These are phyloP conservation scores for Coleophora flavipennella DNA, from an alignment of 2,888 invertebrate species.

Conservation along the genomic window DNA sequence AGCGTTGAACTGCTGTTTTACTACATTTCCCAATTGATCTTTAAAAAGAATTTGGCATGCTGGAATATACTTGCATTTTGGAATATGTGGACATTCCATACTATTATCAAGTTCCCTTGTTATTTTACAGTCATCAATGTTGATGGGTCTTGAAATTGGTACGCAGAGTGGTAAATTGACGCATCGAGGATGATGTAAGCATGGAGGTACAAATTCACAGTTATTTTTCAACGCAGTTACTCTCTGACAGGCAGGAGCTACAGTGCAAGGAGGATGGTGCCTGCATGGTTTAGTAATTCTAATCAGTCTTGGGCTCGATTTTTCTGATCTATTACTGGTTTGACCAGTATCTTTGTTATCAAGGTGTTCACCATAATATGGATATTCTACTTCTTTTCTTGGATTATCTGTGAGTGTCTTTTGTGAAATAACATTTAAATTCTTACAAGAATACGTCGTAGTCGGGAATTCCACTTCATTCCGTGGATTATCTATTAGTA, in stretches of 20 bases:
- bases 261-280: constrained; percentile 59
- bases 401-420: too few relatives aligned
- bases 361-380: too few relatives aligned
- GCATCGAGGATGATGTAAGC: constrained; percentile 54
- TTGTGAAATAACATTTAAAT: neutral
- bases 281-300: constrained; percentile 58
- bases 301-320: constrained; percentile 34
- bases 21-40: constrained; percentile 21
- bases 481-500: too few relatives aligned
- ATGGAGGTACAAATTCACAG: constrained; percentile 52
- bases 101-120: constrained; percentile 26
- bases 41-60: constrained; percentile 24
- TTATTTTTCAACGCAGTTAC: constrained; percentile 48
- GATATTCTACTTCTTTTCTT: too few relatives aligned
- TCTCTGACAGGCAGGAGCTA: constrained; percentile 59
- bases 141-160: constrained; percentile 39
- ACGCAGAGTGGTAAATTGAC: constrained; percentile 56
- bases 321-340: constrained; percentile 16
- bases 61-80: constrained; percentile 31
- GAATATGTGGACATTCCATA: constrained; percentile 24
- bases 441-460: too few relatives aligned
- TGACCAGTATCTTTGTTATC: too few relatives aligned
- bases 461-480: too few relatives aligned
- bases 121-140: constrained; percentile 33
- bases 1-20: constrained; percentile 26